Percentiles rank a stretch among this genome's conserved stretches.
Evolutionary conservation across 2,797 vertebrate genomes (phyloP).

Genomic region (Eutrigla gurnardus): DNA sequence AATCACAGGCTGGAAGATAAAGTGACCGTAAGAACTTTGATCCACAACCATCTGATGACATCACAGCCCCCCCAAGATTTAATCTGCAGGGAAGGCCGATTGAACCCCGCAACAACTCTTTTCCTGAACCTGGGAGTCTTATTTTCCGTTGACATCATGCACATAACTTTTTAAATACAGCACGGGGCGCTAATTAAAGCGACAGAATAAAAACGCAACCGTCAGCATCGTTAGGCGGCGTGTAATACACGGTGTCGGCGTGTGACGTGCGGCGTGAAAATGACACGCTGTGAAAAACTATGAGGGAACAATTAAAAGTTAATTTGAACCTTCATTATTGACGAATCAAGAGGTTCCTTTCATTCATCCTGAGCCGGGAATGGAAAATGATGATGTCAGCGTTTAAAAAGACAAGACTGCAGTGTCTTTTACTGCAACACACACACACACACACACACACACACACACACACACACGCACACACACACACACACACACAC

Average conservation of each 20-base stretch:
- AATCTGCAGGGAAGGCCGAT: neutral
- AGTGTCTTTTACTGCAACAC: conserved; percentile 28
- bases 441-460: neutral
- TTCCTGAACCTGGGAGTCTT: neutral
- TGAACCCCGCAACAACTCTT: no score
- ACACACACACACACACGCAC: neutral
- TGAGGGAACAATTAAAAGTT: neutral
- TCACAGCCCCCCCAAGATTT: neutral
- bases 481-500: conserved; percentile 10
- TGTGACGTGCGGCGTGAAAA: neutral
- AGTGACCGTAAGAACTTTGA: no score
- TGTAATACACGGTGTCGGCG: neutral
- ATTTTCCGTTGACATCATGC: neutral
- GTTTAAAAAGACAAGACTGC: conserved; percentile 28
- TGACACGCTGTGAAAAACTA: conserved; percentile 21
- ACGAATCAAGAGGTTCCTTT: conserved; percentile 18
- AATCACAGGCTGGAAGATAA: neutral
- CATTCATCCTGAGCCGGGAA: conserved; percentile 1
- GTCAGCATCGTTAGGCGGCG: conserved; percentile 47
- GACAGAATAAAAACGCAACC: neutral
- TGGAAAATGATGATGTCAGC: conserved; percentile 52
- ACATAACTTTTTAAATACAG: neutral
- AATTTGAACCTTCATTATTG: conserved; percentile 8
- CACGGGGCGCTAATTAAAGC: conserved; percentile 10
- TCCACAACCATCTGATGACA: neutral